Conservation (phyloP, 2,888 invertebrate genomes). For the Agapostemon virescens region DNA sequence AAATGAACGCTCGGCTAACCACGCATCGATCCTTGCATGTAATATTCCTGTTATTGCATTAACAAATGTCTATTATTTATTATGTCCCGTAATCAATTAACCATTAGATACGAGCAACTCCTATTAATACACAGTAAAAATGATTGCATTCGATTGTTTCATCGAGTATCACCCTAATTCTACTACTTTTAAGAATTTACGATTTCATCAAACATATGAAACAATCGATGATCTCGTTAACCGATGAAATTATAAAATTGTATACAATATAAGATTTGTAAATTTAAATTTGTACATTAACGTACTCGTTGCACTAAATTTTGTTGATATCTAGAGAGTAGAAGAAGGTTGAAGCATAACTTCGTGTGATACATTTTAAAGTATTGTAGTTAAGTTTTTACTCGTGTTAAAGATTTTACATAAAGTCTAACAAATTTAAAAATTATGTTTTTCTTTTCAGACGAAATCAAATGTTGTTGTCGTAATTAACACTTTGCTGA, state of each 20-base stretch:
- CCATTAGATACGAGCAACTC: background rate
- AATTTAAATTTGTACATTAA: no score
- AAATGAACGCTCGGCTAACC: slow-evolving; percentile 54
- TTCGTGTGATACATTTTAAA: no score
- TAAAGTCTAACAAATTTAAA: no score
- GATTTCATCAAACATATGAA: background rate
- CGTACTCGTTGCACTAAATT: no score
- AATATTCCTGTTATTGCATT: slow-evolving; percentile 34
- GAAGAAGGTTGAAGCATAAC: no score
- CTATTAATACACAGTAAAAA: background rate
- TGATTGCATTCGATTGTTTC: background rate
- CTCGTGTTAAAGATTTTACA: no score
- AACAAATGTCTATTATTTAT: slow-evolving; percentile 39
- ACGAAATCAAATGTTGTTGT: no score
- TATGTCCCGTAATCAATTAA: slow-evolving; percentile 13
- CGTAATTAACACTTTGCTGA: no score
- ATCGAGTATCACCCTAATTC: background rate
- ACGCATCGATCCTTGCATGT: slow-evolving; percentile 40
- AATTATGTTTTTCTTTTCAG: no score
- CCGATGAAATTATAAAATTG: background rate
- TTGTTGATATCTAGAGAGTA: no score
- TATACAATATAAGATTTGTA: no score
- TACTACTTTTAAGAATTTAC: background rate
- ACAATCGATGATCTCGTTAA: background rate
- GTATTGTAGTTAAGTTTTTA: no score